Percentiles rank a stretch among this genome's conserved stretches.
Conservation (phyloP, 2,888 invertebrate genomes). For the Paralinhomoeus sp. region DNA sequence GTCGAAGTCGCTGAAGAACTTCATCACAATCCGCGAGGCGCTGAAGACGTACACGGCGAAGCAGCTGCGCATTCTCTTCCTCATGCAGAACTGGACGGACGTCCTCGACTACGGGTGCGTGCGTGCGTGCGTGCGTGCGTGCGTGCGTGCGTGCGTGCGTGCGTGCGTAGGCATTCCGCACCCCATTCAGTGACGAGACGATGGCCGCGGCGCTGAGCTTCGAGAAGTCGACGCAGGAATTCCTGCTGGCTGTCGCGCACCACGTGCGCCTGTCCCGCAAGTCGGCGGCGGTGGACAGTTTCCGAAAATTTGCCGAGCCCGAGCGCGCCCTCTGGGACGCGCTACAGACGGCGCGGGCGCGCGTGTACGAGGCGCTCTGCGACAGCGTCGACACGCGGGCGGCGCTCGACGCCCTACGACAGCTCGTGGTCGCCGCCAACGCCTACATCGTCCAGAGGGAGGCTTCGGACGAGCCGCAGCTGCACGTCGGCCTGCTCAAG, state of each 20-base stretch:
- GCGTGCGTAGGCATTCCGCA: too few species aligned
- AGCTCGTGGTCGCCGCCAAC: constrained; percentile 59
- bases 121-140: too few species aligned
- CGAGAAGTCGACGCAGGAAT: constrained; percentile 67
- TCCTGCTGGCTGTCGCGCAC: constrained; percentile 74
- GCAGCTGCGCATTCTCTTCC: constrained; percentile 75
- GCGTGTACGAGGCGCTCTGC: constrained; percentile 17
- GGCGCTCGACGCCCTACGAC: constrained; percentile 58
- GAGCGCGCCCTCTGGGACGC: neutral
- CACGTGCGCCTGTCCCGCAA: constrained; percentile 29
- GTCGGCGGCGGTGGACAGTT: neutral
- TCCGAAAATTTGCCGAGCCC: neutral
- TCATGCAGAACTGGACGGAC: constrained; percentile 90
- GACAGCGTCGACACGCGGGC: constrained; percentile 76
- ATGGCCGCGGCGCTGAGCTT: constrained; percentile 82
- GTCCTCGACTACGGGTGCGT: constrained; percentile 71
- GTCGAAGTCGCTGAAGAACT: constrained; percentile 95
- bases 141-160: too few species aligned
- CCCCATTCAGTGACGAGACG: constrained; percentile 38
- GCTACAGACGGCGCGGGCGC: neutral
- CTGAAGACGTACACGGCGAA: constrained; percentile 37
- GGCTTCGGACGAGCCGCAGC: too few species aligned
- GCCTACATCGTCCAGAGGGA: constrained; percentile 40
- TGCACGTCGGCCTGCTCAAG: too few species aligned
- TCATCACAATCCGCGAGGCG: constrained; percentile 37